Base-by-base conservation (phyloP, 1,140 invertebrate genomes). In the Idris sp. region DNA sequence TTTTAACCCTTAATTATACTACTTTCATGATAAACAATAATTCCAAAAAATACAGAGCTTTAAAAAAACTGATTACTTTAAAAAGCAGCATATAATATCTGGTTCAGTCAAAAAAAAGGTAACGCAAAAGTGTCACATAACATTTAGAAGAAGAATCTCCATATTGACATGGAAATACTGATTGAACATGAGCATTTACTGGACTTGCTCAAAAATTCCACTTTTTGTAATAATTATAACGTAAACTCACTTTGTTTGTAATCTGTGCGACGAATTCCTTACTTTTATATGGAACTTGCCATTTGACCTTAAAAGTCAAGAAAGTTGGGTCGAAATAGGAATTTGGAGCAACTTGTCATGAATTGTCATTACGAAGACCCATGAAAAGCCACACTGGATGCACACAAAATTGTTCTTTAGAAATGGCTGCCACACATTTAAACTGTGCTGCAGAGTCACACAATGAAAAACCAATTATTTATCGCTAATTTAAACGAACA, bases 241-340 rank as follows among this genome's bases (percentile, higher is more conserved):
- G n/a, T n/a, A n/a, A 56, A 49, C 75, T 74, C 51, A 68, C 58
- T 59, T 71, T 25, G 38, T 44, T 14, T 38, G 5, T 22, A 65
- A 61, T 64, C 58, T 77, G 49, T 40, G 65, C 54, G 61, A 73
- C 35, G 74, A 73, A 77, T 61, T 68, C 54, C 33, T 75, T 33
- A 38, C 58, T 74, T 83, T 82, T 82, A 84, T 73, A 56, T 79
- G 53, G 58, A 77, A 79, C 71, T 79, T 74, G 78, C 77, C 83
- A 84, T 85, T 80, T 83, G 80, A 80, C 75, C 76, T 77, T 78
- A 81, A 83, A 82, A 83, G 81, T 85, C 81, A 83, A 69, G 78
- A 83, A 82, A 83, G 82, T 79, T 84, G 80, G 77, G 76, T 84
- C 77, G 59, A 58, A 58, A 58, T 51, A 19, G 44, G 25, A 61